phyloP scores from a whole-genome alignment of 2,113 vertebrate genomes.

The Pao palembangensis region DNA sequence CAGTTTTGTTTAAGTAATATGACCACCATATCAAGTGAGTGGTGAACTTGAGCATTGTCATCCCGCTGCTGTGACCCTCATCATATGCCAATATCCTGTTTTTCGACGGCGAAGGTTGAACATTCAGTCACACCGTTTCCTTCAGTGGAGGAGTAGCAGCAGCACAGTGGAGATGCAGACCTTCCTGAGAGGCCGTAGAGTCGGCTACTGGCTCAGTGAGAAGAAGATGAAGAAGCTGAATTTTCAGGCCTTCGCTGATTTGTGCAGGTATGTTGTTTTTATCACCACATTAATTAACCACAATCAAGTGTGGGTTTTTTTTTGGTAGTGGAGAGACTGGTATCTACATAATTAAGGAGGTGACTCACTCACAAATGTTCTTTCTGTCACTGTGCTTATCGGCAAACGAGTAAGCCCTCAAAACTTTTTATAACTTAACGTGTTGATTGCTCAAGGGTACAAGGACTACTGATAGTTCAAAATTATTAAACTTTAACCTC shows the following conservation, averaged over 20 bases:
- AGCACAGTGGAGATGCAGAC: slow-evolving; percentile 85
- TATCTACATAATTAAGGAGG: no score
- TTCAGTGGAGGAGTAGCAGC: slow-evolving; percentile 20
- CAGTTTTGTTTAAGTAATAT: not conserved
- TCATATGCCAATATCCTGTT: slow-evolving; percentile 33
- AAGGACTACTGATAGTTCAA: no score
- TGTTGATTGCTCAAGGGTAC: no score
- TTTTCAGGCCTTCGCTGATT: slow-evolving; percentile 93
- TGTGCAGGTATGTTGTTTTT: slow-evolving; percentile 84
- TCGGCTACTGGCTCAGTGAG: slow-evolving; percentile 98
- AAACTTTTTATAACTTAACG: no score
- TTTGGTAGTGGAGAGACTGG: not conserved
- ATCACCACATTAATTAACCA: not conserved
- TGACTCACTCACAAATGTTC: no score
- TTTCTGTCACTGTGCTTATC: no score
- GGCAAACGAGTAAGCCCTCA: no score
- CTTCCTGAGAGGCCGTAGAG: slow-evolving; percentile 89
- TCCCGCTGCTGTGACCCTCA: slow-evolving; percentile 13
- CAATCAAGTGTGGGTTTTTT: not conserved
- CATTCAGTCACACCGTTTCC: slow-evolving; percentile 43
- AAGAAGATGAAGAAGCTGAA: slow-evolving; percentile 98
- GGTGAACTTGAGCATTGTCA: slow-evolving; percentile 9
- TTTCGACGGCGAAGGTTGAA: slow-evolving; percentile 47
- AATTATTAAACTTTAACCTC: no score
- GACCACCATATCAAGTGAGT: not conserved